phyloP scores from a whole-genome alignment of 2,888 invertebrate species.

The Tineola bisselliella region DNA sequence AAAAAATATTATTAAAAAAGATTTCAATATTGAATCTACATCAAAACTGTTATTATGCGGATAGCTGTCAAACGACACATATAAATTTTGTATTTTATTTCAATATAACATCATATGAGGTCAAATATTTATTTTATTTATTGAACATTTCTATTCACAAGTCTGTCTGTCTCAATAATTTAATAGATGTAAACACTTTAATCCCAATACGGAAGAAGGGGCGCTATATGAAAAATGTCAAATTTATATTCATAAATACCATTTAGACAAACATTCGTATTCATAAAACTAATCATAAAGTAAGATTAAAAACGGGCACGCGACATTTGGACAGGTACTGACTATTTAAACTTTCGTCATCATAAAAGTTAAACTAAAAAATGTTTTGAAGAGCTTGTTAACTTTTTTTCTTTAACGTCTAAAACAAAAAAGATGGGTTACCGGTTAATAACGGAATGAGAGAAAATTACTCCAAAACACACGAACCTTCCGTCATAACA shows the following conservation, averaged over 20 bases:
- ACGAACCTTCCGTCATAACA: slow-evolving; percentile 56
- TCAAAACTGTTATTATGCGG: neutral
- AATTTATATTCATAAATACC: neutral
- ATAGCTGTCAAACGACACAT: neutral
- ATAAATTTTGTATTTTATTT: slow-evolving; percentile 13
- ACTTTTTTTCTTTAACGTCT: slow-evolving; percentile 34
- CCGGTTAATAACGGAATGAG: slow-evolving; percentile 49
- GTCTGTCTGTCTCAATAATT: slow-evolving; percentile 38
- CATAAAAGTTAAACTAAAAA: slow-evolving; percentile 5
- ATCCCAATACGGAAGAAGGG: neutral
- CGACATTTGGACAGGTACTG: slow-evolving; percentile 3
- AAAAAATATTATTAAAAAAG: neutral
- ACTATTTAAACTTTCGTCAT: neutral
- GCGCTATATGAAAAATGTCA: neutral
- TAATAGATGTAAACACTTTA: slow-evolving; percentile 16
- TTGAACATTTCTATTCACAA: slow-evolving; percentile 44
- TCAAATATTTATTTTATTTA: slow-evolving; percentile 35
- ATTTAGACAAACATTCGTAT: neutral
- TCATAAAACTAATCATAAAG: slow-evolving; percentile 2
- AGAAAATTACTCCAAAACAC: slow-evolving; percentile 54
- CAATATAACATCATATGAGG: neutral
- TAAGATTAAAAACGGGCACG: slow-evolving; percentile 1
- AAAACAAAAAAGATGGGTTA: slow-evolving; percentile 34
- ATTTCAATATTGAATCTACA: neutral
- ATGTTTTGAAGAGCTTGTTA: slow-evolving; percentile 38